Evolutionary conservation across 2,113 vertebrate genomes (phyloP), one percentile per base, ranked within the genome.

Genomic region (Pelobates fuscus): DNA sequence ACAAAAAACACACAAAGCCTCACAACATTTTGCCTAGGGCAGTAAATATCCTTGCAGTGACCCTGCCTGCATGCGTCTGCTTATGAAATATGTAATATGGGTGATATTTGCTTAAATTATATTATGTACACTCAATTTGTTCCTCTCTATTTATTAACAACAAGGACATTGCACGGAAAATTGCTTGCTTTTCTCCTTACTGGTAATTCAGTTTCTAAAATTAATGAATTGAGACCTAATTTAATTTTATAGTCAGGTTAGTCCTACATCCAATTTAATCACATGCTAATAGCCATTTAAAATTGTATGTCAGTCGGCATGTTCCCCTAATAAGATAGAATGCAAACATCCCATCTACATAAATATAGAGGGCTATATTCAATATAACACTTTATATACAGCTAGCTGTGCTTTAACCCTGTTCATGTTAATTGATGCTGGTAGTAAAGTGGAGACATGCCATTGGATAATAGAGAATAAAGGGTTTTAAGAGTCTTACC

Each of bases 171-270:
- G 32, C 62, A 49, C 11, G 37, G 14, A 20, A 20, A 66, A 63
- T 66, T 59, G 23, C 61, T 60, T 37, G 20, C 23, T 76, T n/a
- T 62, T 8, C 24, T 72, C 75, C 20, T 23, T 17, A 32, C 61
- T 70, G 55, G 55, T 63, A 67, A 11, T 1, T 49, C 52, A 64
- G 44, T 2, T 46, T 26, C 30, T 37, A 72, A 61, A 72, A 64
- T 24, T 68, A 67, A 59, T 1, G 24, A 20, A 1, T 25, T 72
- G 57, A 37, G 24, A 69, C 18, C 25, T 1, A 0, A 71, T 59
- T 58, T 32, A 41, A 70, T 72, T 80, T 70, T 61, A 25, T 24
- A 27, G 20, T n/a, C 44, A 30, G 12, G 44, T 76, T 41, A 70
- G 27, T 17, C 26, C 1, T 0, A 2, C 12, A 11, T 4, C 64